Evolutionary conservation across 2,113 vertebrate species (phyloP).

Genomic region (Rhea pennata): DNA sequence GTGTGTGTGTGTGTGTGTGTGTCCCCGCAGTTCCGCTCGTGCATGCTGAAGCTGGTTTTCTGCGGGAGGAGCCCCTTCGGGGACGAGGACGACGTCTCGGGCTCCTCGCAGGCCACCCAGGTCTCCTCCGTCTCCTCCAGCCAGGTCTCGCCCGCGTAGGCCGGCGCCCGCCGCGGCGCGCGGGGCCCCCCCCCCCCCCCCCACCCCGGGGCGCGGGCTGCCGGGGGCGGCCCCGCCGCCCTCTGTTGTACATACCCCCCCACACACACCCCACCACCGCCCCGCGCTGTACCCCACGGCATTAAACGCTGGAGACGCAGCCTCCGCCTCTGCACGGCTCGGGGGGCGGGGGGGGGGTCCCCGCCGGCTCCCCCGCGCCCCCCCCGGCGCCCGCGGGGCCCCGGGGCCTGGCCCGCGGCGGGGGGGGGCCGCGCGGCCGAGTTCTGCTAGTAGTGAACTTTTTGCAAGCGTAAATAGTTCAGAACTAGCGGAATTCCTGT

Average conservation of each 20-base stretch:
- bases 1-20: too few relatives aligned
- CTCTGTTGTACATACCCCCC: too few relatives aligned
- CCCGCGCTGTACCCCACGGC: neutral
- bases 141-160: constrained; percentile 53
- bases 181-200: too few relatives aligned
- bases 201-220: too few relatives aligned
- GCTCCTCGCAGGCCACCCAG: constrained; percentile 73
- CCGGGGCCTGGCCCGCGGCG: neutral
- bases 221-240: neutral
- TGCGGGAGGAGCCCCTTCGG: constrained; percentile 71
- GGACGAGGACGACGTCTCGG: constrained; percentile 72
- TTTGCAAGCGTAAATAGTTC: constrained; percentile 80
- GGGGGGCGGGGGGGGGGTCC: too few relatives aligned
- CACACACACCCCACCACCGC: too few relatives aligned
- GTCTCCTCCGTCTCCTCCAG: constrained; percentile 76
- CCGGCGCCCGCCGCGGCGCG: too few relatives aligned
- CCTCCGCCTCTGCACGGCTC: neutral
- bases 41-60: constrained; percentile 44
- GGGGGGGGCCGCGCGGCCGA: constrained; percentile 77
- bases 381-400: neutral
- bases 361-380: too few relatives aligned
- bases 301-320: neutral
- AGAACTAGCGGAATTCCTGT: constrained; percentile 87
- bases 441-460: constrained; percentile 88
- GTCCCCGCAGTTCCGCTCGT: constrained; percentile 41